Evolutionary conservation across 2,888 invertebrate genomes (phyloP).

Genomic region (Cryptus armator): DNA sequence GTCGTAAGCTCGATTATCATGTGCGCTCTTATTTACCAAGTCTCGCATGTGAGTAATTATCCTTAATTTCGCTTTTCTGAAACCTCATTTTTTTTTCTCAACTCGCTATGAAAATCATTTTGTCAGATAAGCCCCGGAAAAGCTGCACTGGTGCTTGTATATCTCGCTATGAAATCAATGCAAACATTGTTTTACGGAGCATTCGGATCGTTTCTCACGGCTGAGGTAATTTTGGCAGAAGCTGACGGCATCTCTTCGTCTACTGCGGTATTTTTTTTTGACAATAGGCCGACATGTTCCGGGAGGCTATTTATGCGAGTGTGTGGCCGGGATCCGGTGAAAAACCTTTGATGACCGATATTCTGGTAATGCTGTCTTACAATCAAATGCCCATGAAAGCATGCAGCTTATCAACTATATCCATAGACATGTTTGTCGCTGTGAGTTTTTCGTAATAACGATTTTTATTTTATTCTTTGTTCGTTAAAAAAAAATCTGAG

Average conservation of each 20-base stretch:
- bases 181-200: conserved; percentile 62
- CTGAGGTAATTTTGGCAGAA: conserved; percentile 50
- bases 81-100: not conserved
- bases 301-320: conserved; percentile 53
- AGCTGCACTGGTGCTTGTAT: conserved; percentile 36
- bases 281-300: conserved; percentile 45
- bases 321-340: conserved; percentile 60
- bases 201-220: conserved; percentile 56
- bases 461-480: not conserved
- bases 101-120: not conserved
- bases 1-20: conserved; percentile 71
- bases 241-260: not conserved
- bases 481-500: not conserved
- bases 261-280: not conserved
- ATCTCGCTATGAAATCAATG: conserved; percentile 55
- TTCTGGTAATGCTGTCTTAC: conserved; percentile 63
- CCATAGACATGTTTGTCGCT: conserved; percentile 65
- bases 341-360: conserved; percentile 51
- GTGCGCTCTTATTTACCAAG: conserved; percentile 74
- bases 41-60: conserved; percentile 59
- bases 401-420: conserved; percentile 57
- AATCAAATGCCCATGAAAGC: conserved; percentile 58
- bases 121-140: conserved; percentile 25
- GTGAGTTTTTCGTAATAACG: not conserved
- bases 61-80: not conserved